phyloP scores from a whole-genome alignment of 2,113 vertebrate species.

The Chaetodon trifascialis region DNA sequence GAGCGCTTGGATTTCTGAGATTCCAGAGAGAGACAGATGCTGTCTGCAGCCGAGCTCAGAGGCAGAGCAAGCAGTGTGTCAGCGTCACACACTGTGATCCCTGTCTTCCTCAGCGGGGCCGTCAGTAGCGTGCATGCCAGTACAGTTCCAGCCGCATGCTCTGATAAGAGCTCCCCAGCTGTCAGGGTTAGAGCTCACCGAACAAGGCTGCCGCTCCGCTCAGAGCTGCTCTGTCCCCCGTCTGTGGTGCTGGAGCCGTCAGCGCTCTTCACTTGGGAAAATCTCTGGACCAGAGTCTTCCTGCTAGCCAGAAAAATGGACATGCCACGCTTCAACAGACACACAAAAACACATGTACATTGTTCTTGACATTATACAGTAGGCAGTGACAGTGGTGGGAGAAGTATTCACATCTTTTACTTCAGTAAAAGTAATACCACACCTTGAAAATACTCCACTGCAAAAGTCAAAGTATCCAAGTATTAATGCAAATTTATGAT shows the following conservation, averaged over 20 bases:
- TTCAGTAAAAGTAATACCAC: too few relatives aligned
- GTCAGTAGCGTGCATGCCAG: constrained; percentile 48
- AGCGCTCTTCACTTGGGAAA: constrained; percentile 19
- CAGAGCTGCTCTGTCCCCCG: constrained; percentile 45
- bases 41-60: constrained; percentile 59
- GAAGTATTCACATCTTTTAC: too few relatives aligned
- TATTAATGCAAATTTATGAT: too few relatives aligned
- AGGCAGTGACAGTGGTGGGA: not conserved
- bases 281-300: constrained; percentile 19
- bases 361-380: constrained; percentile 20
- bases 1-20: constrained; percentile 38
- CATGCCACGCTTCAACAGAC: not conserved
- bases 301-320: constrained; percentile 1
- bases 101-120: constrained; percentile 45
- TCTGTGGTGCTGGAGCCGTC: constrained; percentile 40
- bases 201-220: constrained; percentile 41
- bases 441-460: too few relatives aligned
- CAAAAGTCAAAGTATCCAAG: too few relatives aligned
- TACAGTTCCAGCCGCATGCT: constrained; percentile 65
- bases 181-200: constrained; percentile 57
- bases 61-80: constrained; percentile 64
- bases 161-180: constrained; percentile 74
- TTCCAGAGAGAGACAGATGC: constrained; percentile 58
- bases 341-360: constrained; percentile 1
- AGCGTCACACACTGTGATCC: constrained; percentile 66